A percentile compares a stretch with the other conserved stretches of the same genome.
Conservation (phyloP, 2,113 vertebrate genomes). For the Odobenus rosmarus region DNA sequence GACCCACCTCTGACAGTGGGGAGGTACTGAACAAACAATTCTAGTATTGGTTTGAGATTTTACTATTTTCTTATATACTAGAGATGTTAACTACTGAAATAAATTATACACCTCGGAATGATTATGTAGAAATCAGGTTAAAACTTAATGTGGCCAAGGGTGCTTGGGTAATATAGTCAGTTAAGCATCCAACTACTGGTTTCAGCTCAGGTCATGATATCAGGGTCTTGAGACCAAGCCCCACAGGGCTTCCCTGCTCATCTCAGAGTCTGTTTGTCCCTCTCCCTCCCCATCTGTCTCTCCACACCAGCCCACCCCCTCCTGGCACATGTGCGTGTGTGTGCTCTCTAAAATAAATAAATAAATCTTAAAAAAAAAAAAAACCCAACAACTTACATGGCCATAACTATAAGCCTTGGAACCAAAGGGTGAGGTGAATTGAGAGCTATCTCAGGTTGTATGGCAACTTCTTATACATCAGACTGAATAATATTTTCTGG, state of each 20-base stretch:
- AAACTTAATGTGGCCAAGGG: neutral
- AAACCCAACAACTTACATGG: neutral
- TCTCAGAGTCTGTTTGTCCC: no score
- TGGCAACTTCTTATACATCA: neutral
- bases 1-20: neutral
- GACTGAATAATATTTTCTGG: neutral
- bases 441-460: neutral
- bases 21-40: neutral
- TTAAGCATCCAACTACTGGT: no score
- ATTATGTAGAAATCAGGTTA: neutral
- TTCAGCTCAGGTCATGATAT: no score
- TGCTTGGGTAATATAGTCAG: no score
- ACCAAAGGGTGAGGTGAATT: neutral
- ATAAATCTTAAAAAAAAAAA: neutral
- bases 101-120: neutral
- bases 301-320: no score
- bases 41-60: neutral
- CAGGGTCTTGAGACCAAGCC: no score
- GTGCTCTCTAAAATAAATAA: neutral
- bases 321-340: no score
- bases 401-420: neutral
- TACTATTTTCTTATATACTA: neutral
- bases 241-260: no score
- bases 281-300: no score
- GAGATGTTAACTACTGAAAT: neutral